Conservation (phyloP, 2,113 vertebrate genomes). For the Serilophus lunatus region DNA sequence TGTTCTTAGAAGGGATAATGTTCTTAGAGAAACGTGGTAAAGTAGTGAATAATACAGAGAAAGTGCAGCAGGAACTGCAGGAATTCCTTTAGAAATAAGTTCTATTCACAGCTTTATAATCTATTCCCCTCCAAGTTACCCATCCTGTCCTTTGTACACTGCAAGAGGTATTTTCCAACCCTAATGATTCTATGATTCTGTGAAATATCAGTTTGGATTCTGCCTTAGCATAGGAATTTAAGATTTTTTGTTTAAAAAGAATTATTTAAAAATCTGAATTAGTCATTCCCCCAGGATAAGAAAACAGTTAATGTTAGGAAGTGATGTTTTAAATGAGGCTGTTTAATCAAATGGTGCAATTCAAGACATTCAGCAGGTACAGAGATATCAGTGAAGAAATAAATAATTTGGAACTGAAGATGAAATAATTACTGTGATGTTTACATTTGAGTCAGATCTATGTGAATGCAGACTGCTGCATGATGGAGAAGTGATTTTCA, state of each 20-base stretch:
- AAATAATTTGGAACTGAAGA: not conserved
- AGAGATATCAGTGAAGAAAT: not conserved
- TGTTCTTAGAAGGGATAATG: not conserved
- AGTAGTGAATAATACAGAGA: not conserved
- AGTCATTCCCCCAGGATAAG: not conserved
- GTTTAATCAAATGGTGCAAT: not conserved
- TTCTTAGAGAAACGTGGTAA: not conserved
- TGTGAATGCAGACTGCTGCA: not conserved
- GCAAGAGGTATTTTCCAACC: not conserved
- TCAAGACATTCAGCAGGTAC: not conserved
- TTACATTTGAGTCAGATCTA: conserved; percentile 21
- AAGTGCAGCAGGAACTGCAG: not conserved
- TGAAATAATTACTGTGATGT: conserved; percentile 8
- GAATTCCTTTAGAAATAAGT: not conserved
- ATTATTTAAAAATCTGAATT: not conserved
- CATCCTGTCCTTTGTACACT: no score
- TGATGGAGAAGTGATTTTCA: not conserved
- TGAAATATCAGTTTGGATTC: not conserved
- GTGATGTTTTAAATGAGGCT: not conserved
- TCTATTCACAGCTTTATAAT: not conserved
- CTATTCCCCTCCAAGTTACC: no score
- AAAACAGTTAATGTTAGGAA: not conserved
- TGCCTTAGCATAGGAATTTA: not conserved
- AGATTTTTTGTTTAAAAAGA: not conserved
- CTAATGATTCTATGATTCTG: not conserved